A percentile compares a stretch with the other conserved stretches of the same genome.
phyloP scores from a whole-genome alignment of 2,113 vertebrate genomes.

The Syngnathus scovelli region DNA sequence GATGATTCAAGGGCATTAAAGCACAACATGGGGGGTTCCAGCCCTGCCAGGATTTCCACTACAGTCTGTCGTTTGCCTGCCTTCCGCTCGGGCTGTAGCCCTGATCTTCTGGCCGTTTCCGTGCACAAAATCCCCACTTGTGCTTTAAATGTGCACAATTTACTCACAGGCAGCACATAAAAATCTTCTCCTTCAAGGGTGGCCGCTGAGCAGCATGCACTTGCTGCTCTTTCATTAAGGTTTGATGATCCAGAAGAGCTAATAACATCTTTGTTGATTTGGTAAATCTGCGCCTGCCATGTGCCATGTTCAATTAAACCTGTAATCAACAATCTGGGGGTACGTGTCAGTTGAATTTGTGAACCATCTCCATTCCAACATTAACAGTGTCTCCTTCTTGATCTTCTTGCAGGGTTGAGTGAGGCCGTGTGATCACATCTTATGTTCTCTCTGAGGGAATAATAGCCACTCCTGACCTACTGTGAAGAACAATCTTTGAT shows the following conservation, averaged over 20 bases:
- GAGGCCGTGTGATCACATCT: slow-evolving; percentile 77
- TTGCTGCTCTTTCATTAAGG: slow-evolving; percentile 41
- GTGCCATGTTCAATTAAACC: slow-evolving; percentile 33
- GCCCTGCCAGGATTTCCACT: slow-evolving; percentile 49
- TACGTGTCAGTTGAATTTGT: slow-evolving; percentile 23
- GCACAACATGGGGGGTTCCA: slow-evolving; percentile 32
- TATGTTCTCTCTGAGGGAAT: slow-evolving; percentile 79
- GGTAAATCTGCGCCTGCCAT: slow-evolving; percentile 42
- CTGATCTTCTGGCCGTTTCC: slow-evolving; percentile 27
- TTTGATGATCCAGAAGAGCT: slow-evolving; percentile 45
- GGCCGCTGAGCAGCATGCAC: slow-evolving; percentile 14
- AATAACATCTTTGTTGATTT: slow-evolving; percentile 56
- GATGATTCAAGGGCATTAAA: slow-evolving; percentile 65
- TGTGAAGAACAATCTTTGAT: slow-evolving; percentile 81
- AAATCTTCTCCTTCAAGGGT: slow-evolving; percentile 38
- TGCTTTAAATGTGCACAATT: slow-evolving; percentile 43
- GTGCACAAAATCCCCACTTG: slow-evolving; percentile 42
- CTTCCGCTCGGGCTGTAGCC: slow-evolving; percentile 17
- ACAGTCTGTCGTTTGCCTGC: slow-evolving; percentile 41
- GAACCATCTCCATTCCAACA: slow-evolving; percentile 21
- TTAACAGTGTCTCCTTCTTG: slow-evolving; percentile 38
- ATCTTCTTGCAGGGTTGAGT: slow-evolving; percentile 69
- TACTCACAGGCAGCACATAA: slow-evolving; percentile 29
- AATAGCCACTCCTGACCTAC: slow-evolving; percentile 79
- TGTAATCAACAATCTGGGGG: slow-evolving; percentile 32